Conservation (phyloP, 2,113 vertebrate genomes). For the Oreocharis arfaki region DNA sequence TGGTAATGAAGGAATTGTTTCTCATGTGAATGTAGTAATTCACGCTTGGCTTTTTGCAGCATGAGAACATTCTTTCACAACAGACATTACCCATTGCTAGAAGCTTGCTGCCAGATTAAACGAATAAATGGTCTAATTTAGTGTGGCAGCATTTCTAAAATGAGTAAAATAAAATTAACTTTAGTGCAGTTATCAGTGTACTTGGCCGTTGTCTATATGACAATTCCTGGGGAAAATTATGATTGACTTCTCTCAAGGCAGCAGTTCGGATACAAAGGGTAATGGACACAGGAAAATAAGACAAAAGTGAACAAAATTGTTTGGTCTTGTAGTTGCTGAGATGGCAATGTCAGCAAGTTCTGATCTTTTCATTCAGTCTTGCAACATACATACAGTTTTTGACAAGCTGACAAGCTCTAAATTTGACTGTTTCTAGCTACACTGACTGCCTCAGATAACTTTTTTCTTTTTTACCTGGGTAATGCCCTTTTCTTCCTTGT, state of each 20-base stretch:
- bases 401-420: conserved; percentile 30
- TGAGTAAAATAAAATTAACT: conserved; percentile 20
- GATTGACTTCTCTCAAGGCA: not conserved
- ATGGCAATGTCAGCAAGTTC: conserved; percentile 18
- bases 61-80: not conserved
- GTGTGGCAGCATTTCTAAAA: not conserved
- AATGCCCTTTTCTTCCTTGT: not conserved
- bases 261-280: not conserved
- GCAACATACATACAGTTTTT: not conserved
- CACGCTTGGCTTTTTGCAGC: not conserved
- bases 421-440: not conserved
- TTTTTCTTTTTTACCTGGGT: not conserved
- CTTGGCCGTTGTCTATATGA: not conserved
- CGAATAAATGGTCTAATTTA: not conserved
- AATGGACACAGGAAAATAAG: not conserved
- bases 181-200: not conserved
- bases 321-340: not conserved
- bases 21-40: not conserved
- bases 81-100: not conserved
- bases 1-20: not conserved
- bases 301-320: not conserved
- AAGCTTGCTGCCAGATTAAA: not conserved
- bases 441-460: not conserved
- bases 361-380: conserved; percentile 50
- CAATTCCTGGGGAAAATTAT: not conserved